Evolutionary conservation across 2,113 vertebrate genomes (phyloP).

Genomic region (Ariopsis seemanni): DNA sequence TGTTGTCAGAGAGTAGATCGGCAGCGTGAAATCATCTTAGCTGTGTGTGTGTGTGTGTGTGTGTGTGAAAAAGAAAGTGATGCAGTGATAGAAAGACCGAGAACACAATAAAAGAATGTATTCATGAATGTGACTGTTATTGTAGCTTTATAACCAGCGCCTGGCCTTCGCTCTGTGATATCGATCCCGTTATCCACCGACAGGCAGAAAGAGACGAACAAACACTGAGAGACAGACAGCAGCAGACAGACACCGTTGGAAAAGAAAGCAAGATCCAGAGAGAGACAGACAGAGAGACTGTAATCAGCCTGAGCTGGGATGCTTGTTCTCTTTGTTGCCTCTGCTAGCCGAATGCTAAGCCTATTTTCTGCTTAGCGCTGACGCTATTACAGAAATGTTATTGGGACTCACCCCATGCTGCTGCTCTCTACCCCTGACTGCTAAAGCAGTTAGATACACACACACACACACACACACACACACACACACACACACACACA

Average conservation of each 20-base stretch:
- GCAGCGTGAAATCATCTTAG: conserved; percentile 83
- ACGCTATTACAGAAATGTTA: conserved; percentile 78
- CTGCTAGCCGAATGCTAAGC: conserved; percentile 84
- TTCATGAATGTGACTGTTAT: neutral
- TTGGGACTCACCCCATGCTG: conserved; percentile 76
- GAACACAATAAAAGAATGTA: neutral
- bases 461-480: conserved; percentile 65
- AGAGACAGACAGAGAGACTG: conserved; percentile 77
- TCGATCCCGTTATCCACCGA: neutral
- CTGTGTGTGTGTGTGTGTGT: conserved; percentile 68
- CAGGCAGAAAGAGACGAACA: neutral
- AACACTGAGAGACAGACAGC: conserved; percentile 9
- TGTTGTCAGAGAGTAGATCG: conserved; percentile 76
- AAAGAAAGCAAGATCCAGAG: conserved; percentile 1
- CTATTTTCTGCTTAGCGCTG: conserved; percentile 91
- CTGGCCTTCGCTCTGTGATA: neutral
- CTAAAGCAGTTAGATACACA: conserved; percentile 33
- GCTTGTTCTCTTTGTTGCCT: conserved; percentile 82
- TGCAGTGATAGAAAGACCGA: neutral
- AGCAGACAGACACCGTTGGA: conserved; percentile 19
- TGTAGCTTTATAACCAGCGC: neutral
- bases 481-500: conserved; percentile 43
- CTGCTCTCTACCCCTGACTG: conserved; percentile 72
- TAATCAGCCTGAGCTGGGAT: conserved; percentile 81
- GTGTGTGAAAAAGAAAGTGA: conserved; percentile 1